These are phyloP conservation scores for Bombus pascuorum DNA, from an alignment of 1,140 invertebrate genomes.

Conservation along the genomic window DNA sequence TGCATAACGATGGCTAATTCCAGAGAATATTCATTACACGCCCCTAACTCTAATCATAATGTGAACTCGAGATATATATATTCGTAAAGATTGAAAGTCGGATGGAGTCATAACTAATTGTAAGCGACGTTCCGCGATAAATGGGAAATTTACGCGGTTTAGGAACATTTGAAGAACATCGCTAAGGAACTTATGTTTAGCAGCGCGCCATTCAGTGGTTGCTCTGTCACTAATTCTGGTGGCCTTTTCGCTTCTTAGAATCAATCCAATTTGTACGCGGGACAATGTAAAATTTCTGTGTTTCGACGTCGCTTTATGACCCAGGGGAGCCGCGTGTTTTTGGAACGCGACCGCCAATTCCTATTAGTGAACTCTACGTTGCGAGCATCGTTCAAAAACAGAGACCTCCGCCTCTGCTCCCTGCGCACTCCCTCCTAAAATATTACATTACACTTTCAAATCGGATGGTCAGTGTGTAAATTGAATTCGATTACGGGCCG, in stretches of 20 bases:
- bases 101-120: not conserved
- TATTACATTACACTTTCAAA: constrained; percentile 46
- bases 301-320: constrained; percentile 24
- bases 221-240: not conserved
- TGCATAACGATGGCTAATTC: too few relatives aligned
- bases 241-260: not conserved
- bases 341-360: constrained; percentile 17
- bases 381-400: constrained; percentile 17
- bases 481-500: constrained; percentile 30
- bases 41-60: too few relatives aligned
- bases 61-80: too few relatives aligned
- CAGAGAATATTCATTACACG: too few relatives aligned
- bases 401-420: not conserved
- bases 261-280: constrained; percentile 22
- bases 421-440: constrained; percentile 1
- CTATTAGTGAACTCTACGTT: not conserved
- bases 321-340: constrained; percentile 3
- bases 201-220: constrained; percentile 2
- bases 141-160: not conserved
- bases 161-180: not conserved
- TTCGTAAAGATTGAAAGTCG: too few relatives aligned
- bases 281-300: constrained; percentile 22
- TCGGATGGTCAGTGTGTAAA: constrained; percentile 18
- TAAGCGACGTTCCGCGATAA: not conserved
- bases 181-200: constrained; percentile 11